phyloP scores from a whole-genome alignment of 2,888 invertebrate genomes.

The Leucoma salicis region DNA sequence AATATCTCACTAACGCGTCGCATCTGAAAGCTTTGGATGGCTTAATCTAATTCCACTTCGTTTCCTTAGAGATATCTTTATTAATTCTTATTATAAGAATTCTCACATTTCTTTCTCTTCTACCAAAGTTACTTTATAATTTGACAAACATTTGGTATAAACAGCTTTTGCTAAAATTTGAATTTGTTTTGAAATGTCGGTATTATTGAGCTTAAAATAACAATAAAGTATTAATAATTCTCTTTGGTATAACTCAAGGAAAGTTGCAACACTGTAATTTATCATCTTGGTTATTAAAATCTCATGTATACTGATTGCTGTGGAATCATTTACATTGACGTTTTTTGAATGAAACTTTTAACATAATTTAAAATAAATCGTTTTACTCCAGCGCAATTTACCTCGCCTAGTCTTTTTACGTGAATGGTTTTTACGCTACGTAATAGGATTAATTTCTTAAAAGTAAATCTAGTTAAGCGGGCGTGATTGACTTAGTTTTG shows the following conservation, averaged over 20 bases:
- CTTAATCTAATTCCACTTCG: slow-evolving; percentile 27
- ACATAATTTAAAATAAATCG: slow-evolving; percentile 73
- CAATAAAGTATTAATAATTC: not conserved
- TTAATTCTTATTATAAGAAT: slow-evolving; percentile 43
- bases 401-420: slow-evolving; percentile 45
- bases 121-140: slow-evolving; percentile 42
- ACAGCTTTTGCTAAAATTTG: slow-evolving; percentile 36
- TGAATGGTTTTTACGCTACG: slow-evolving; percentile 66
- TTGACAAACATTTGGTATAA: slow-evolving; percentile 40
- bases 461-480: slow-evolving; percentile 73
- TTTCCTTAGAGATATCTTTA: slow-evolving; percentile 30
- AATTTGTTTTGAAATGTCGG: slow-evolving; percentile 24
- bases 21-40: slow-evolving; percentile 25
- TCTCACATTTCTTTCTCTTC: slow-evolving; percentile 43
- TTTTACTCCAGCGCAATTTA: slow-evolving; percentile 67
- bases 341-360: slow-evolving; percentile 64
- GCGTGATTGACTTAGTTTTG: slow-evolving; percentile 73
- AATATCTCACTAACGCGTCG: slow-evolving; percentile 15
- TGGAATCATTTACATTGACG: slow-evolving; percentile 54
- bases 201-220: not conserved
- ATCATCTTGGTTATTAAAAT: slow-evolving; percentile 11
- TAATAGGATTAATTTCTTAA: slow-evolving; percentile 74
- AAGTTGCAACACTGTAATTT: slow-evolving; percentile 3
- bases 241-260: not conserved
- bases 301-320: slow-evolving; percentile 22